Evolutionary conservation across 1,140 invertebrate species (phyloP).

Genomic region (Wasmannia auropunctata): DNA sequence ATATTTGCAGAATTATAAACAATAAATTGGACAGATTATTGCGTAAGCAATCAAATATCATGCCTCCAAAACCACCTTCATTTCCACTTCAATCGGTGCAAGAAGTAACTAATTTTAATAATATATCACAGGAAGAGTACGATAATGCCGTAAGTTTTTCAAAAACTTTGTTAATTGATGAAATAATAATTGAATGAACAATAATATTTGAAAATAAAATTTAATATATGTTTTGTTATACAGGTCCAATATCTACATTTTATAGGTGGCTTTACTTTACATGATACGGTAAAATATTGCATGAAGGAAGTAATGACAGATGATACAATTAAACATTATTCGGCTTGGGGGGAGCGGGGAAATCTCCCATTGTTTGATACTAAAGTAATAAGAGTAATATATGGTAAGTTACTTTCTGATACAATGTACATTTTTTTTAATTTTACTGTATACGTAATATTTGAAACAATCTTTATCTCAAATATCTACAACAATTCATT

Average conservation of each 20-base stretch:
- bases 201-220: background rate
- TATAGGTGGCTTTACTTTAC: background rate
- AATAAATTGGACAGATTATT: background rate
- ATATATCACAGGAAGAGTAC: background rate
- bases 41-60: background rate
- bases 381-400: background rate
- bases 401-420: slow-evolving; percentile 1
- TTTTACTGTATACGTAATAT: too few species aligned
- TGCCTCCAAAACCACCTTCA: background rate
- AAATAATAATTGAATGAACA: background rate
- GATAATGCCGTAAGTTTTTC: slow-evolving; percentile 6
- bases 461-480: too few species aligned
- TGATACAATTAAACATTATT: background rate
- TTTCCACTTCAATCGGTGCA: background rate
- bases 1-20: background rate
- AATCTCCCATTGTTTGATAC: background rate
- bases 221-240: background rate
- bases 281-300: background rate
- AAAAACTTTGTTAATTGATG: background rate
- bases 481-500: too few species aligned
- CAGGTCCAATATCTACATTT: slow-evolving; percentile 1
- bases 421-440: too few species aligned
- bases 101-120: background rate
- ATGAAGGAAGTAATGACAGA: background rate
- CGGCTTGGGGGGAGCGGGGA: background rate